A percentile compares a stretch with the other conserved stretches of the same genome.
Evolutionary conservation across 2,797 vertebrate genomes (phyloP).

Genomic region (Phoxinus dragarum): DNA sequence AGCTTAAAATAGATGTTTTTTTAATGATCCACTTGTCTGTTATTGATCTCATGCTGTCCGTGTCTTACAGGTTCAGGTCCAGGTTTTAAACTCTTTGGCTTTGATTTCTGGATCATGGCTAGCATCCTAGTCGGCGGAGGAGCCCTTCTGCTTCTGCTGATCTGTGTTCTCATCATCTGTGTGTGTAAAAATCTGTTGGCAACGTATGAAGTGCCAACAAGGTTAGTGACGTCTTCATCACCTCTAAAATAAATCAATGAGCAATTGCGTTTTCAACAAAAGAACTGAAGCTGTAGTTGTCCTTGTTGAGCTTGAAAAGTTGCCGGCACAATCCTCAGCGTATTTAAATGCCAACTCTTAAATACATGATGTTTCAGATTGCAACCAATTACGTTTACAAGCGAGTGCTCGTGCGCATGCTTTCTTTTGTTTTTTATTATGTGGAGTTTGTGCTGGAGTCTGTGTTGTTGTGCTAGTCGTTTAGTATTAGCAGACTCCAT

Average conservation of each 20-base stretch:
- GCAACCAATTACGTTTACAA: too few species aligned
- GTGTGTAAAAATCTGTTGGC: constrained; percentile 46
- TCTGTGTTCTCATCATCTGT: not conserved
- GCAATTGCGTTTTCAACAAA: not conserved
- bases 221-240: not conserved
- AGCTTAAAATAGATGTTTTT: not conserved
- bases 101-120: not conserved
- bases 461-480: too few species aligned
- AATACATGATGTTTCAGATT: not conserved
- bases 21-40: not conserved
- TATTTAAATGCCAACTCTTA: not conserved
- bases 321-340: too few species aligned
- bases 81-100: not conserved
- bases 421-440: too few species aligned
- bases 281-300: not conserved
- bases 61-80: not conserved
- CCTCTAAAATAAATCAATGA: not conserved
- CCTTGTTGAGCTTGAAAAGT: too few species aligned
- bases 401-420: too few species aligned
- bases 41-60: not conserved
- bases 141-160: not conserved
- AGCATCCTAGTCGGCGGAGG: not conserved
- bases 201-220: not conserved
- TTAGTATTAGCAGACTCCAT: too few species aligned
- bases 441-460: too few species aligned